These are phyloP conservation scores for Ryuthela nishihirai DNA, from an alignment of 2,888 invertebrate genomes.

Conservation along the genomic window DNA sequence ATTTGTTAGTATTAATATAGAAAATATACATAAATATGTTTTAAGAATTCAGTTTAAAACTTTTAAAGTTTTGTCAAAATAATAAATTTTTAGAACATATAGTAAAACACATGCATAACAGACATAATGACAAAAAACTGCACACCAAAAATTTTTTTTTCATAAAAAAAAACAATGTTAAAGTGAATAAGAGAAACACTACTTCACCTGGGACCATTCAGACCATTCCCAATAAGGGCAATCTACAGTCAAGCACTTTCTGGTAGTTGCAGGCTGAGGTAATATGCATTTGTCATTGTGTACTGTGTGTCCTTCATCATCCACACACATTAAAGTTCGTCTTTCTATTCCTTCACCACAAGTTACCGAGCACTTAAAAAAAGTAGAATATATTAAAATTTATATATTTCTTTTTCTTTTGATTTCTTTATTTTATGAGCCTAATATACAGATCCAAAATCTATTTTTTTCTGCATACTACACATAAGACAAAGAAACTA, in stretches of 20 bases:
- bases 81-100: too few relatives aligned
- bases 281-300: slow-evolving; percentile 15
- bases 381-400: neutral
- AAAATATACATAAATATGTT: too few relatives aligned
- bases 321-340: slow-evolving; percentile 44
- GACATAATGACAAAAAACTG: too few relatives aligned
- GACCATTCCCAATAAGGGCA: slow-evolving; percentile 30
- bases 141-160: too few relatives aligned
- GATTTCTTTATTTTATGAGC: neutral
- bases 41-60: too few relatives aligned
- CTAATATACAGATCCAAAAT: neutral
- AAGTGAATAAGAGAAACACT: too few relatives aligned
- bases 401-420: neutral
- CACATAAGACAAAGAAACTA: too few relatives aligned
- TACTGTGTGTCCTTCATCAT: slow-evolving; percentile 15
- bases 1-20: too few relatives aligned
- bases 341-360: slow-evolving; percentile 57
- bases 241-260: neutral
- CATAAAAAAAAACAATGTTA: too few relatives aligned
- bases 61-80: too few relatives aligned
- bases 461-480: too few relatives aligned
- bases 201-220: slow-evolving; percentile 29
- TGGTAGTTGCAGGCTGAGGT: slow-evolving; percentile 13
- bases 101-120: too few relatives aligned
- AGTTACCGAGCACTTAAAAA: slow-evolving; percentile 52